These are phyloP conservation scores for Sesia apiformis DNA, from an alignment of 2,888 invertebrate genomes.

Conservation along the genomic window DNA sequence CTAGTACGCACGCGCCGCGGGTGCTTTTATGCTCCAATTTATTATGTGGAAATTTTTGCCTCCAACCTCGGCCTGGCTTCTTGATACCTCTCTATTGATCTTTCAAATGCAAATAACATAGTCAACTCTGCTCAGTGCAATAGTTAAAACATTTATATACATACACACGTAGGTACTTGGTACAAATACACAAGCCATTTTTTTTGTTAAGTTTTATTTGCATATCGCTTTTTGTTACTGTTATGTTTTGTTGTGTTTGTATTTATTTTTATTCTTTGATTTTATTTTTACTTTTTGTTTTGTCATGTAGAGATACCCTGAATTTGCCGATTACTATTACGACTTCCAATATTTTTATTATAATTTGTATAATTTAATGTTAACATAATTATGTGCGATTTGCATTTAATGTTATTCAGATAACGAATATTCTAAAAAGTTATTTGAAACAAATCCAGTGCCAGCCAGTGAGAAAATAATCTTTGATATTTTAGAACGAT, in stretches of 20 bases:
- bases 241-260: slow-evolving; percentile 66
- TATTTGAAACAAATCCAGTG: slow-evolving; percentile 65
- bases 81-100: slow-evolving; percentile 45
- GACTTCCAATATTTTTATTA: slow-evolving; percentile 68
- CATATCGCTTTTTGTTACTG: slow-evolving; percentile 57
- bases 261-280: slow-evolving; percentile 69
- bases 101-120: slow-evolving; percentile 56
- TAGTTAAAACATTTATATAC: no score
- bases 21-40: slow-evolving; percentile 41
- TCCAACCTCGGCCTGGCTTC: slow-evolving; percentile 30
- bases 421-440: slow-evolving; percentile 45
- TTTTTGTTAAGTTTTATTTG: slow-evolving; percentile 36
- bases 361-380: slow-evolving; percentile 68
- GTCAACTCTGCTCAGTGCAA: no score
- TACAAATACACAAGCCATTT: no score
- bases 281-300: slow-evolving; percentile 44
- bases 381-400: slow-evolving; percentile 55
- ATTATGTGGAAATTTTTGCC: slow-evolving; percentile 47
- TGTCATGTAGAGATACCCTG: neutral
- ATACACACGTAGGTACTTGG: no score
- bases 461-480: slow-evolving; percentile 56
- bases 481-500: slow-evolving; percentile 38
- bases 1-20: slow-evolving; percentile 55
- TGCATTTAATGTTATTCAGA: slow-evolving; percentile 71
- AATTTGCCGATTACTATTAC: slow-evolving; percentile 29